Conservation (phyloP, 2,113 vertebrate species). For the Pseudopodoces humilis region DNA sequence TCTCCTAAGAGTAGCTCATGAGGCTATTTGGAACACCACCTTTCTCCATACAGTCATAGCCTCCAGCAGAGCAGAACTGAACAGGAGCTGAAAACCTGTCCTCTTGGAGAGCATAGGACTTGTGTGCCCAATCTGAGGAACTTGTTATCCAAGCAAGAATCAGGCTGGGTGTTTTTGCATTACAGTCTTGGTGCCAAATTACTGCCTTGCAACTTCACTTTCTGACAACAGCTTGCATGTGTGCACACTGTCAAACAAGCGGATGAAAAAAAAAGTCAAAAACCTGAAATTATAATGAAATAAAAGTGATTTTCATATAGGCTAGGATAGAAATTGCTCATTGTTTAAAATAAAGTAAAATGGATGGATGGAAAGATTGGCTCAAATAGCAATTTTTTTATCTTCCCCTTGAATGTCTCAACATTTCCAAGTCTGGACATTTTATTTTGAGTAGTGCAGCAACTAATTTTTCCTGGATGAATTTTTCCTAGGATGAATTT, state of each 20-base stretch:
- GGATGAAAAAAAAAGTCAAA: background rate
- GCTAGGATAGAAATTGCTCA: background rate
- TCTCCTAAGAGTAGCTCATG: background rate
- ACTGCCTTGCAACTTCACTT: background rate
- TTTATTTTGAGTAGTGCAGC: background rate
- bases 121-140: background rate
- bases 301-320: background rate
- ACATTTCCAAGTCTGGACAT: background rate
- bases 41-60: background rate
- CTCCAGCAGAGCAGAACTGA: background rate
- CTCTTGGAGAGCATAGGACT: background rate
- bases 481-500: background rate
- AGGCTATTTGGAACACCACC: background rate
- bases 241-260: rapidly evolving
- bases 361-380: background rate
- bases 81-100: background rate
- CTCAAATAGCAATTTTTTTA: background rate
- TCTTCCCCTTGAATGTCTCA: background rate
- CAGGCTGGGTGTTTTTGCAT: background rate
- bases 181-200: background rate
- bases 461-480: background rate
- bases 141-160: background rate
- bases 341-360: background rate
- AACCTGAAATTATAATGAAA: background rate
- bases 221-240: background rate